Base-by-base conservation (phyloP, 2,888 invertebrate genomes). In the Heliconius erato region DNA sequence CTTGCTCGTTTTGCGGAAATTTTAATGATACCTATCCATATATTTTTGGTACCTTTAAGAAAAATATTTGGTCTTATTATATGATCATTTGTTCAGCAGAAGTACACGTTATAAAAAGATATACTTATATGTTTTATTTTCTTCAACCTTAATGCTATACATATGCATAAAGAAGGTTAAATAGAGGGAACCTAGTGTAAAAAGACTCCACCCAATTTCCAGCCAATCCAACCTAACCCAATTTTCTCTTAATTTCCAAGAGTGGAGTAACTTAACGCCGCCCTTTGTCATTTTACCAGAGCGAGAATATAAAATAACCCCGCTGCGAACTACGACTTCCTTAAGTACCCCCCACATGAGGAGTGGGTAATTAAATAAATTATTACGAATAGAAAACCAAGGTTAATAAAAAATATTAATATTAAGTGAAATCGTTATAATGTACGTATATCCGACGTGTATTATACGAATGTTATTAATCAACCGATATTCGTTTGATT, bases 371-470 rank as follows among this genome's bases (percentile, higher is more conserved):
- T 63, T n/a, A 12, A n/a, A 63, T 63, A 63, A 63, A 63, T 63
- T 14, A 35, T 59, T 59, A n/a, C 32, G 5, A 59, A 59, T 59
- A 59, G 59, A 76, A 76, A 76, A 59, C 74, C 54, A 76, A 76
- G 59, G 74, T 12, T 23, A 19, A 44, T 19, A 3, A 4, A 28
- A n/a, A 28, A 35, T 35, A 35, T 59, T 76, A 76, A 59, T 35
- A n/a, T 74, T 7, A 14, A 74, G 35, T 32, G 74, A 76, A 76
- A 59, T 76, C 74, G 32, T 9, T 35, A 35, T 59, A 59, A 35
- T 59, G 35, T 76, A 76, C 35, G 6, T 63, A 59, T 76, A 74
- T 76, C 74, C 74, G 74, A 74, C 23, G 14, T 40, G 54, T 23
- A 54, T 32, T 54, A 74, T 54, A 32, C 74, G 32, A 59, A 7